Evolutionary conservation across 1,140 invertebrate genomes (phyloP).

Genomic region (Diprion similis): DNA sequence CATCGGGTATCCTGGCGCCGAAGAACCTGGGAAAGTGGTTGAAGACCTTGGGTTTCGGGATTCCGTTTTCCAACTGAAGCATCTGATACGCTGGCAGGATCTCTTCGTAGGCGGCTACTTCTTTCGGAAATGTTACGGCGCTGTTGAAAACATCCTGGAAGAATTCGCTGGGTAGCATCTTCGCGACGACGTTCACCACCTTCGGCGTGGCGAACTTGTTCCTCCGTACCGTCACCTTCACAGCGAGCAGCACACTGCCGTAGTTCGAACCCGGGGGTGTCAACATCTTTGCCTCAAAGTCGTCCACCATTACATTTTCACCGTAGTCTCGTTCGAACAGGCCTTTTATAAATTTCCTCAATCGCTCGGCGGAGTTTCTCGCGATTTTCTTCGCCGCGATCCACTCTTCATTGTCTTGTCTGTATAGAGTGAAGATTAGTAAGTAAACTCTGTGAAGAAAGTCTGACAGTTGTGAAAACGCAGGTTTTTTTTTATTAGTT

Average conservation of each 20-base stretch:
- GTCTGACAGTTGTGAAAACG: no score
- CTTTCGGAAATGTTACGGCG: neutral
- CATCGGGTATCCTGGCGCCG: slow-evolving; percentile 60
- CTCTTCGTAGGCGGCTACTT: slow-evolving; percentile 6
- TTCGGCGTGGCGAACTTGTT: neutral
- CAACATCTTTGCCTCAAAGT: slow-evolving; percentile 27
- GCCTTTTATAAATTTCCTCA: no score
- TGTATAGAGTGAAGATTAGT: no score
- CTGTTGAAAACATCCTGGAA: slow-evolving; percentile 43
- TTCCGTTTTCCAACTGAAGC: slow-evolving; percentile 37
- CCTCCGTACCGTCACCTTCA: neutral
- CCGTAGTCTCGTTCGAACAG: neutral
- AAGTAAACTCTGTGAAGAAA: no score
- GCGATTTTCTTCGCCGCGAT: no score
- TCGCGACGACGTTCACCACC: slow-evolving; percentile 10
- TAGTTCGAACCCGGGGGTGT: slow-evolving; percentile 33
- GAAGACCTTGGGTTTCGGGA: slow-evolving; percentile 50
- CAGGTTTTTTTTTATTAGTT: no score
- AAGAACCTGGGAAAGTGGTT: slow-evolving; percentile 63
- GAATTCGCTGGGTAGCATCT: neutral
- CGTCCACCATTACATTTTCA: neutral
- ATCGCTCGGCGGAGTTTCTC: no score
- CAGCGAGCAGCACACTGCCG: slow-evolving; percentile 10
- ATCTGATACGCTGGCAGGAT: neutral
- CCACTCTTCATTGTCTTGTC: no score